These are phyloP conservation scores for Palaemon carinicauda DNA, from an alignment of 1,140 invertebrate genomes.

Conservation along the genomic window DNA sequence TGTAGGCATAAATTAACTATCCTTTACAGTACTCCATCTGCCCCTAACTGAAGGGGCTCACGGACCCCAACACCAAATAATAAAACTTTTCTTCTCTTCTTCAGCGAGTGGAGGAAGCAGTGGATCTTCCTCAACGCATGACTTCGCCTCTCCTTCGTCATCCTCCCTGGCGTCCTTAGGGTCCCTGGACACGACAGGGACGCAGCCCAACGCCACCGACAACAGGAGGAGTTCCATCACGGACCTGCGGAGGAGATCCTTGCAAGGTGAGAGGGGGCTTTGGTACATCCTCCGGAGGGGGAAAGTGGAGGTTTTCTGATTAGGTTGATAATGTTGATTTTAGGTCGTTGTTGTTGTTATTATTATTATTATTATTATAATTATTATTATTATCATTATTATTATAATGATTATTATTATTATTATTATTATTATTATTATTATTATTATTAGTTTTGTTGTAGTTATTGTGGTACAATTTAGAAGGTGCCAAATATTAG, in stretches of 20 bases:
- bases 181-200: constrained; percentile 18
- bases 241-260: constrained; percentile 20
- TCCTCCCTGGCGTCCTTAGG: constrained; percentile 37
- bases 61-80: no score
- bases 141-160: constrained; percentile 30
- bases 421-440: no score
- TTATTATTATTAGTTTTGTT: no score
- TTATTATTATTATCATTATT: not conserved
- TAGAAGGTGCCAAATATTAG: no score
- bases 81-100: not conserved
- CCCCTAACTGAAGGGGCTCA: no score
- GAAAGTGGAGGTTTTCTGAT: no score
- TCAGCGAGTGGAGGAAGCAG: not conserved
- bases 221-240: constrained; percentile 14
- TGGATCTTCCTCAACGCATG: constrained; percentile 13
- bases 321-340: no score
- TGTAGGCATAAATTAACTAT: no score
- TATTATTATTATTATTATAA: not conserved
- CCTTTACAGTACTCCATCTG: no score
- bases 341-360: not conserved
- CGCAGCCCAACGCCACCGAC: not conserved
- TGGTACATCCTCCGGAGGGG: no score
- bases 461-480: no score
- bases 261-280: constrained; percentile 17
- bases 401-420: no score